A percentile compares a stretch with the other conserved stretches of the same genome.
These are phyloP conservation scores for Ia io DNA, from an alignment of 2,113 vertebrate genomes.

Conservation along the genomic window DNA sequence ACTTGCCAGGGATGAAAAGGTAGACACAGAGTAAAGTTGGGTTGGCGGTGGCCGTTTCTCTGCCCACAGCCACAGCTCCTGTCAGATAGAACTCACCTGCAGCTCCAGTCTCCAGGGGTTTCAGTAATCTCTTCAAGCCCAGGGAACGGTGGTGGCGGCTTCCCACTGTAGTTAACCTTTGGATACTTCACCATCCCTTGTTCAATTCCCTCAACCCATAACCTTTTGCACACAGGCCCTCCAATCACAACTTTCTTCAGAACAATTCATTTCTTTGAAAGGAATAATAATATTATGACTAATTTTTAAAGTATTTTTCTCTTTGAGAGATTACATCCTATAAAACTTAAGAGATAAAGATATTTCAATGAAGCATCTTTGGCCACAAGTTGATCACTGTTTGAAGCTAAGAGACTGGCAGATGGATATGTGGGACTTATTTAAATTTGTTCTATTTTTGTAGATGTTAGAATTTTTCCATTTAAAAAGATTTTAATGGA, in stretches of 20 bases:
- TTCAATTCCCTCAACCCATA: neutral
- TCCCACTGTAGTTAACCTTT: neutral
- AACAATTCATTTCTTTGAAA: neutral
- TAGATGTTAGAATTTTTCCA: neutral
- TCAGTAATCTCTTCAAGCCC: neutral
- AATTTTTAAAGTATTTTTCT: neutral
- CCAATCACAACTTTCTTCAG: neutral
- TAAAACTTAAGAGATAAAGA: neutral
- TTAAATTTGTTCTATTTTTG: neutral
- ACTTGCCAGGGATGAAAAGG: neutral
- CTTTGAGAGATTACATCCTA: neutral
- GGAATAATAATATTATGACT: neutral
- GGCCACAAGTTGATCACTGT: neutral
- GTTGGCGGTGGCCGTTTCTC: neutral
- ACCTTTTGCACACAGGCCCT: neutral
- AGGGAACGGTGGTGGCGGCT: neutral
- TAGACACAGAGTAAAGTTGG: neutral
- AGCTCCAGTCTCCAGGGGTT: neutral
- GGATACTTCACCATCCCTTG: neutral
- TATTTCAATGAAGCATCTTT: slow-evolving; percentile 18
- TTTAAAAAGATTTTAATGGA: neutral
- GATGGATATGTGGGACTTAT: neutral
- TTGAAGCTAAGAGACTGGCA: neutral
- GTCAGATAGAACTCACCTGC: neutral
- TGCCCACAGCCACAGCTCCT: neutral